Evolutionary conservation across 1,140 invertebrate species (phyloP).

Genomic region (Tachypleus tridentatus): DNA sequence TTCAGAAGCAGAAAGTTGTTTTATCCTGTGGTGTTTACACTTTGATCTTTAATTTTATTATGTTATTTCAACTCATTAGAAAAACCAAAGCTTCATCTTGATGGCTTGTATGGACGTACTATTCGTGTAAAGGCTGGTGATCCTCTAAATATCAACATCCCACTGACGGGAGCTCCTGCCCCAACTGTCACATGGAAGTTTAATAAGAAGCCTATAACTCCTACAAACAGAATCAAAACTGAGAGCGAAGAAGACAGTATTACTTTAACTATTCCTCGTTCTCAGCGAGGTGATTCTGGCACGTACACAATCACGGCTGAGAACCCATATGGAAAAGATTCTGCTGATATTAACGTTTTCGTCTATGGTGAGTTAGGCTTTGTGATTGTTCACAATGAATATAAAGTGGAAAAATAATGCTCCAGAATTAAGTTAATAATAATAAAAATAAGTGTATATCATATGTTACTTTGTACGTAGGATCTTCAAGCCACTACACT

Average conservation of each 20-base stretch:
- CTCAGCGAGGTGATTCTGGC: constrained; percentile 78
- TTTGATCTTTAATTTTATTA: too few species aligned
- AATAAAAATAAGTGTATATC: too few species aligned
- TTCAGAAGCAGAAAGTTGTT: too few species aligned
- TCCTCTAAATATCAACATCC: constrained; percentile 87
- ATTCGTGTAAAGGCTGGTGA: constrained; percentile 95
- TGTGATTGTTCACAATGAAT: too few species aligned
- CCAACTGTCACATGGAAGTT: constrained; percentile 85
- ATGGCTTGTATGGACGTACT: constrained; percentile 61
- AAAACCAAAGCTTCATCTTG: constrained; percentile 82
- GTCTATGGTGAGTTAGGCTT: constrained; percentile 35
- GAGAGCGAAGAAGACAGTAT: constrained; percentile 75
- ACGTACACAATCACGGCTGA: constrained; percentile 78
- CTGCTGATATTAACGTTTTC: constrained; percentile 78
- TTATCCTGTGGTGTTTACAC: too few species aligned
- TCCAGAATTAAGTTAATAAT: too few species aligned
- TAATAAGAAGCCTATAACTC: constrained; percentile 53
- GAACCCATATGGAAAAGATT: constrained; percentile 81
- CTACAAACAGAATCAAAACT: constrained; percentile 42
- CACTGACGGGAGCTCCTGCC: constrained; percentile 82
- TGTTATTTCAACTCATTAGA: constrained; percentile 33
- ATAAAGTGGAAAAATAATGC: too few species aligned
- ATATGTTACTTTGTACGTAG: too few species aligned
- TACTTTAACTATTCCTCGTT: constrained; percentile 73
- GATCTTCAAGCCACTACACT: too few species aligned